Evolutionary conservation across 1,140 invertebrate genomes (phyloP), one percentile per base, ranked within the genome.

Genomic region (Temnothorax curvispinosus): DNA sequence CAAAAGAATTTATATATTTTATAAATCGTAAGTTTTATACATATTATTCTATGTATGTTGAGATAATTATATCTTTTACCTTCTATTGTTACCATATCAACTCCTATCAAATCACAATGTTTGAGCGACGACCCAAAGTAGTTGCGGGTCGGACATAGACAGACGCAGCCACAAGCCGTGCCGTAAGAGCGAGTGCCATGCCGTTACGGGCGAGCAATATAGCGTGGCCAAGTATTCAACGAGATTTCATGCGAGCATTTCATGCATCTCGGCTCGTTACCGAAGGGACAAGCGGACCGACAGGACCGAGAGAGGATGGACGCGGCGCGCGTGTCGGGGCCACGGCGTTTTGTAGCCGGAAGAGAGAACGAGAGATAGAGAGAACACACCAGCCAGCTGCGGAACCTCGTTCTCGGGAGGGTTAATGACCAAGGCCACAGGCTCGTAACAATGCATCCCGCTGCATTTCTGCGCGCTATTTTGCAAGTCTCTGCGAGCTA

Each of bases 391-490:
- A 27, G 27, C 27, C 27, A 27, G 60, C 15, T 32, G 47, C 80
- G 15, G 47, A 44, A 62, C 58, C 15, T 67, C 15, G 47, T 52
- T 52, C 65, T 27, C 52, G 77, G 32, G 35, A 69, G 75, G 81
- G 91, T 92, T 92, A 91, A 92, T 81, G 85, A 90, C 91, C 81
- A 87, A 91, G 88, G 50, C 76, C 87, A 65, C 60, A 44, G 65
- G 50, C 76, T 65, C 60, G 85, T 84, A 91, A 92, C 91, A 91
- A 91, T 90, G 87, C 85, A 80, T 65, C 56, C 44, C 78, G 56
- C 62, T 65, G 77, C 72, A 67, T 85, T 88, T 89, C 87, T 38
- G 72, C 65, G 18, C 52, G 87, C 72, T 52, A 85, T 87, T 91
- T 91, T 88, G 87, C 64, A 56, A 69, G 77, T 88, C 69, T 58